Evolutionary conservation across 2,113 vertebrate genomes (phyloP).

Genomic region (Todiramphus chloris): DNA sequence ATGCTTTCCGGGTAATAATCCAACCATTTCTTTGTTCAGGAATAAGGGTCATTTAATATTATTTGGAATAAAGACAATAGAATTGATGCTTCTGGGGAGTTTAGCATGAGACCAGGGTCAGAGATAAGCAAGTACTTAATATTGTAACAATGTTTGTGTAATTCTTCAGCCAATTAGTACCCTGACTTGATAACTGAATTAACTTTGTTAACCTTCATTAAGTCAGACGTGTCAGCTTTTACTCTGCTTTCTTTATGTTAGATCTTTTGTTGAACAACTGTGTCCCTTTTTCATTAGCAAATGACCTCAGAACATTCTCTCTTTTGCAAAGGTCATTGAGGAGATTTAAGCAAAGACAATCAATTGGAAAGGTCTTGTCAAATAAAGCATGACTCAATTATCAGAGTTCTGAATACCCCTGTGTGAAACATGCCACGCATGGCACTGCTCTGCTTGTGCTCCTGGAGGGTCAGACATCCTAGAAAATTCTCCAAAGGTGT

Average conservation of each 20-base stretch:
- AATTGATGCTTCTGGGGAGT: not conserved
- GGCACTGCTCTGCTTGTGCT: not conserved
- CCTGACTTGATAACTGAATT: not conserved
- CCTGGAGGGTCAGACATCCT: not conserved
- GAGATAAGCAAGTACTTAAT: not conserved
- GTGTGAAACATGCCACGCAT: not conserved
- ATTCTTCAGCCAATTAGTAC: not conserved
- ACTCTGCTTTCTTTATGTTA: not conserved
- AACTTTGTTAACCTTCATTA: constrained; percentile 7
- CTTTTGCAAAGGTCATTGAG: constrained; percentile 31
- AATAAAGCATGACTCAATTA: constrained; percentile 19
- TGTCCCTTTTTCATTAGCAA: constrained; percentile 16
- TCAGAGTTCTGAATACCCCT: not conserved
- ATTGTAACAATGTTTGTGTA: not conserved
- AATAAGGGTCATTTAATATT: not conserved
- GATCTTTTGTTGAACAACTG: constrained; percentile 14
- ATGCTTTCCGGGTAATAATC: not conserved
- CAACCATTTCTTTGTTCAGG: not conserved
- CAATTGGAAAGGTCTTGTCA: constrained; percentile 5
- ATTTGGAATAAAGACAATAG: not conserved
- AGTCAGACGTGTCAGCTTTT: not conserved
- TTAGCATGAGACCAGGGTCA: not conserved
- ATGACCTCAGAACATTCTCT: constrained; percentile 30
- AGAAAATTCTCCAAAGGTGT: not conserved
- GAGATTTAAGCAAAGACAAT: constrained; percentile 23